Evolutionary conservation across 2,888 invertebrate species (phyloP), one percentile per base, ranked within the genome.

Genomic region (Diarsia mendica): DNA sequence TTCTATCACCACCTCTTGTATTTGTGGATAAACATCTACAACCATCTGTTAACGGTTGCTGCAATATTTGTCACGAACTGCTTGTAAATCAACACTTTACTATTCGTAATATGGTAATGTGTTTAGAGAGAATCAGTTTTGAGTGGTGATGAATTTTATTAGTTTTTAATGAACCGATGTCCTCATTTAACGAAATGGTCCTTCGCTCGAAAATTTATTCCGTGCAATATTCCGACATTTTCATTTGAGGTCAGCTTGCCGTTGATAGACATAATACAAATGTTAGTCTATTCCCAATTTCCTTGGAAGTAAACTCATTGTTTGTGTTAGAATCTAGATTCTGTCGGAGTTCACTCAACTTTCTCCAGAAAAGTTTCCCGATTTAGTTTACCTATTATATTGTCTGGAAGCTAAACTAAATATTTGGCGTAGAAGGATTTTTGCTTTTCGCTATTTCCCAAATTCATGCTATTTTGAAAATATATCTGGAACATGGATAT

Each of bases 311-410:
- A 2, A 72, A 48, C 63, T 70, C 60, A 44, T 67, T 75, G 58
- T 75, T 75, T 75, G 61, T 65, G 39, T 66, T 73, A 73, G 28
- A 71, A 76, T 82, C 61, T 75, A 80, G 65, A 71, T 79, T 73
- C 61, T 75, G 15, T 49, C 18, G 39, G 73, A 49, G 65, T 71
- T 75, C 76, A 69, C 44, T 80, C 69, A 80, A 84, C 78, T 80
- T 70, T 66, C 9, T 44, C 61, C 65, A 67, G 65, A 63, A 66
- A 67, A 51, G 60, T 9, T 49, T 65, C 65, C 69, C 66, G 68
- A 39, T 75, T 68, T 63, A 48, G 51, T 75, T 76, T 66, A 39
- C 23, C 39, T 58, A 46, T 71, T 53, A 73, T 73, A 65, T 51
- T 65, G 58, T 72, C 46, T 58, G 79, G 20, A 15, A 58, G 66